Base-by-base conservation (phyloP, 2,888 invertebrate species). In the Tenthredo amoena region DNA sequence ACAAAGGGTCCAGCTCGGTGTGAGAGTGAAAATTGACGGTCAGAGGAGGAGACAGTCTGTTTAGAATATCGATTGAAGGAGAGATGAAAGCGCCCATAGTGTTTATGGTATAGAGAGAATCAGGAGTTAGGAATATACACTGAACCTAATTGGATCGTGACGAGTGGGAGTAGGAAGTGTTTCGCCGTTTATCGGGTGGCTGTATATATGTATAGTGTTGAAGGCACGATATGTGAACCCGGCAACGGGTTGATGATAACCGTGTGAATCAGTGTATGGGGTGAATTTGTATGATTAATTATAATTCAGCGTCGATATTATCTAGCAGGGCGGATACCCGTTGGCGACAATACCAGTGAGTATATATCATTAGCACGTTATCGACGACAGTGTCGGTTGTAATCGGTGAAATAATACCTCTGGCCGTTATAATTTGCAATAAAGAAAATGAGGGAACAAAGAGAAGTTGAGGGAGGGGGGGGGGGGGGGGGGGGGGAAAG, bases 251-350 rank as follows among this genome's bases (percentile, higher is more conserved):
- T 55, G 68, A 50, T 77, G 77, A 77, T 77, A 55, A 34, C 15
- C 18, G 77, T 77, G 77, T 77, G 77, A 77, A 77, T 77, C 34
- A 62, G 58, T 81, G 81, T 55, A 31, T 37, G 37, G 34, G 62
- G 58, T 81, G 81, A 62, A 81, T 81, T 31, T 62, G 21, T 81
- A 40, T 81, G 81, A 81, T 81, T 62, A 81, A 62, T 81, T 62
- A 58, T 62, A 81, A 62, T 40, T 62, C 81, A 62, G 26, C 81
- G 40, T 81, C 81, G 81, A 81, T 81, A 81, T 81, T 81, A 81
- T 81, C 81, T 81, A 62, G 50, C 81, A 37, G 81, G 50, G 37
- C 58, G 62, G 58, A 81, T 81, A 81, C 81, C 81, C 81, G 37
- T 62, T 31, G 81, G 81, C 81, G 58, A 62, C 81, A 40, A 62